Percentiles rank a stretch among this genome's conserved stretches.
Conservation (phyloP, 2,113 vertebrate species). For the Sturnus vulgaris region DNA sequence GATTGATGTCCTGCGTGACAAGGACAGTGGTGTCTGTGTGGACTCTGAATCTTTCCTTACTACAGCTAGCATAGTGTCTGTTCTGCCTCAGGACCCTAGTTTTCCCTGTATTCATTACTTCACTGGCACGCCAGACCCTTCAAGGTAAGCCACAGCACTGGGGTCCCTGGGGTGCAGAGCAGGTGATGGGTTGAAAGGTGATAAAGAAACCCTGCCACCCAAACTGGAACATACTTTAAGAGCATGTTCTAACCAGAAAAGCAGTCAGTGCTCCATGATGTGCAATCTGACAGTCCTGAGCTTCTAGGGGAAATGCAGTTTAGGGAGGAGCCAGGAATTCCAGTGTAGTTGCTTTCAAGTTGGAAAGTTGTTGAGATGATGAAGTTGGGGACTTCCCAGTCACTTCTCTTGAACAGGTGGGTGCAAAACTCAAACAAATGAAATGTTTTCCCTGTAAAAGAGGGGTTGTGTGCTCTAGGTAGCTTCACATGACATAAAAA, state of each 20-base stretch:
- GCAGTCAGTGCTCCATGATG: not conserved
- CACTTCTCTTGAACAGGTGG: not conserved
- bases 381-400: not conserved
- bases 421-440: not conserved
- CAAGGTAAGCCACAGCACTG: constrained; percentile 65
- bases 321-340: not conserved
- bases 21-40: constrained; percentile 74
- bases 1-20: constrained; percentile 78
- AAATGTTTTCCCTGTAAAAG: not conserved
- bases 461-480: not conserved
- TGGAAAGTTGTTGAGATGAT: not conserved
- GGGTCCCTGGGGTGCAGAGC: not conserved
- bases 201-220: not conserved
- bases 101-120: constrained; percentile 79
- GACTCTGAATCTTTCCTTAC: constrained; percentile 79
- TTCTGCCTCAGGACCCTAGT: constrained; percentile 75
- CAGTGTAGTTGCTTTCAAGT: not conserved
- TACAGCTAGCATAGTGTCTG: constrained; percentile 77
- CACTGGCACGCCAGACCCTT: constrained; percentile 81
- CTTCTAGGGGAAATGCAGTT: not conserved
- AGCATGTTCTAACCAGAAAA: not conserved
- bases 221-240: not conserved
- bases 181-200: not conserved
- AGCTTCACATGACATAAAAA: not conserved
- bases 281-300: not conserved